Conservation (phyloP, 2,797 vertebrate genomes). For the Aphelocoma californica region DNA sequence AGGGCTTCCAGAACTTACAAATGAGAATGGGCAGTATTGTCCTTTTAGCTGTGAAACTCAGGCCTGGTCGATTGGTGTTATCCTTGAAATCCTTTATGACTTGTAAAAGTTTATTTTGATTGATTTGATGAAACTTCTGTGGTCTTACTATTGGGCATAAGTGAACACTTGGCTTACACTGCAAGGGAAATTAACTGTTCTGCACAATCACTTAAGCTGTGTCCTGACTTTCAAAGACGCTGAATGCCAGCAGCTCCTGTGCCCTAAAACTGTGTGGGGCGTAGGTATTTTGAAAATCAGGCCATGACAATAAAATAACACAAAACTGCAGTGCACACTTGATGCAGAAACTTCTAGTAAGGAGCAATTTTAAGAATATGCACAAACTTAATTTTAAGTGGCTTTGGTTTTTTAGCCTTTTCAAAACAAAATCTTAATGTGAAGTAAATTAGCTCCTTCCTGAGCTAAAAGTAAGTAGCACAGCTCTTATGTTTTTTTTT, state of each 20-base stretch:
- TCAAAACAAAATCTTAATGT: conserved; percentile 8
- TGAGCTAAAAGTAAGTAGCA: conserved; percentile 22
- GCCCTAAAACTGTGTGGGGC: not conserved
- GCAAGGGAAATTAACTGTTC: conserved; percentile 22
- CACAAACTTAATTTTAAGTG: conserved; percentile 18
- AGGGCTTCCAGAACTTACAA: conserved; percentile 95
- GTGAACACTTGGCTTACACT: conserved; percentile 8
- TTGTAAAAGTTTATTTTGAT: conserved; percentile 72
- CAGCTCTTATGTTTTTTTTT: not conserved
- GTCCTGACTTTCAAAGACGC: conserved; percentile 2
- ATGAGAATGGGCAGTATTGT: conserved; percentile 91
- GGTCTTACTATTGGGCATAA: conserved; percentile 41
- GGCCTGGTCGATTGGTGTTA: conserved; percentile 88
- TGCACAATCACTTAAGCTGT: not conserved
- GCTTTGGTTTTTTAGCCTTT: not conserved
- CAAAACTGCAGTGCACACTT: conserved; percentile 11
- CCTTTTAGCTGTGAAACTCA: conserved; percentile 96
- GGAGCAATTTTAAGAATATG: conserved; percentile 12
- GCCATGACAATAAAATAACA: not conserved
- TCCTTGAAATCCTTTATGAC: conserved; percentile 90
- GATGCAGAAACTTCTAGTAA: conserved; percentile 10
- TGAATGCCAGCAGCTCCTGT: not conserved
- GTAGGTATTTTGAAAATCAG: conserved; percentile 4
- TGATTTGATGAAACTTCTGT: conserved; percentile 15
- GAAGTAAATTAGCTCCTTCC: not conserved